Conservation (phyloP, 2,888 invertebrate species). For the Eupithecia vulgata region DNA sequence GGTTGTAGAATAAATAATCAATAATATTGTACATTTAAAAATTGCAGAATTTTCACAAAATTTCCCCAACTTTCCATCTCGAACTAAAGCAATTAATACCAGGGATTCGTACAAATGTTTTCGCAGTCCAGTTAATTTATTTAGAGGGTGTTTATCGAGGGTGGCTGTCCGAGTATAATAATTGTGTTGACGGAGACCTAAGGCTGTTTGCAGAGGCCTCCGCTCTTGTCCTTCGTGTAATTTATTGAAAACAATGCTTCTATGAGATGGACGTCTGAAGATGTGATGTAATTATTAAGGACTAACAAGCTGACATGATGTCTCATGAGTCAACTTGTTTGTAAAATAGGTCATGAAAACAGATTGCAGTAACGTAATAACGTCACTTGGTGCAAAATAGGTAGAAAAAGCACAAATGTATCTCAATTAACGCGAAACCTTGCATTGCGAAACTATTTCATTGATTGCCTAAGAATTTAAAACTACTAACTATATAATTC, state of each 20-base stretch:
- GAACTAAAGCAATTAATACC: constrained; percentile 43
- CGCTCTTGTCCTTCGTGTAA: constrained; percentile 76
- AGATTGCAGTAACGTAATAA: neutral
- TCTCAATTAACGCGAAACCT: neutral
- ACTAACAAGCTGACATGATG: constrained; percentile 15
- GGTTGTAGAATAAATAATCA: neutral
- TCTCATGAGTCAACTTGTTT: neutral
- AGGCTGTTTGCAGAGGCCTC: constrained; percentile 72
- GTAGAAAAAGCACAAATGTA: neutral
- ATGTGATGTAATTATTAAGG: constrained; percentile 37
- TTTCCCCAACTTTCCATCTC: constrained; percentile 19
- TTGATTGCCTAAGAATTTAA: too few relatives aligned
- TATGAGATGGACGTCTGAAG: constrained; percentile 44
- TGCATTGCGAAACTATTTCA: neutral
- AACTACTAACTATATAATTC: too few relatives aligned
- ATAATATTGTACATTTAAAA: neutral
- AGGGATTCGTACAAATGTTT: constrained; percentile 52
- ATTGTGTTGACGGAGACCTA: constrained; percentile 81
- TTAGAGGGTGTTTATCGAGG: constrained; percentile 80
- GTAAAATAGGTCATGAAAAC: neutral
- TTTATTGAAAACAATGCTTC: constrained; percentile 81
- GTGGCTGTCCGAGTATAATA: constrained; percentile 83
- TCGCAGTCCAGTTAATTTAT: constrained; percentile 79
- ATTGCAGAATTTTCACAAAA: neutral
- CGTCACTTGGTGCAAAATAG: neutral